Base-by-base conservation (phyloP, 2,888 invertebrate genomes). In the Cheilosia vernalis region DNA sequence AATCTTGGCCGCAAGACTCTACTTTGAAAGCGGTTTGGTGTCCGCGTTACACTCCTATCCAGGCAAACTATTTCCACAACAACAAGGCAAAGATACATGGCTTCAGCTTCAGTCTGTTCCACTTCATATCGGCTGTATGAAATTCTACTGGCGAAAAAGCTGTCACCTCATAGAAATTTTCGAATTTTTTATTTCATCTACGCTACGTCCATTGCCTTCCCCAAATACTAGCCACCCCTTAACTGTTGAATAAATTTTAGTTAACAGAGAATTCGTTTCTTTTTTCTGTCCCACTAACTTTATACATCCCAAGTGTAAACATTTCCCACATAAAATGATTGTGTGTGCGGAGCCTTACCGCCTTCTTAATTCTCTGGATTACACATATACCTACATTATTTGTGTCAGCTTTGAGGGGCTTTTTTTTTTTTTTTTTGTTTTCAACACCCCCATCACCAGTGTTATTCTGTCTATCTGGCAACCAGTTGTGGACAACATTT, bases 401-500 rank as follows among this genome's bases (percentile, higher is more conserved):
- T 77, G 19, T 53, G 27, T 61, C 37, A 56, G 58, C 37, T 70
- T 44, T 30, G 15, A 13, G 27, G 13, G 13, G 24, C 15, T 5
- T 15, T 24, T 15, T 51, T 24, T 21, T 21, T 24, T 51, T 24
- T 24, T 15, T 51, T 15, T 21, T 21, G 15, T 27, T 24, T 13
- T 24, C 24, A 24, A 27, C 24, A 21, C 5, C 27, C 24, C 24
- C 4, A 27, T 15, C 2, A 10, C 21, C 21, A 51, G 2, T 24
- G 27, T 27, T 44, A 55, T 21, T 40, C 30, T 37, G 33, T 17
- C 72, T 49, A 7, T 49, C 69, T 66, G 47, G 55, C 47, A 64
- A 49, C 66, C 81, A 77, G 67, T 77, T 67, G 76, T 77, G 76
- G 77, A 81, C 81, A 80, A 51, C 69, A 72, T 80, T 80, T 77